Evolutionary conservation across 2,113 vertebrate genomes (phyloP).

Genomic region (Motacilla tschutschensis): DNA sequence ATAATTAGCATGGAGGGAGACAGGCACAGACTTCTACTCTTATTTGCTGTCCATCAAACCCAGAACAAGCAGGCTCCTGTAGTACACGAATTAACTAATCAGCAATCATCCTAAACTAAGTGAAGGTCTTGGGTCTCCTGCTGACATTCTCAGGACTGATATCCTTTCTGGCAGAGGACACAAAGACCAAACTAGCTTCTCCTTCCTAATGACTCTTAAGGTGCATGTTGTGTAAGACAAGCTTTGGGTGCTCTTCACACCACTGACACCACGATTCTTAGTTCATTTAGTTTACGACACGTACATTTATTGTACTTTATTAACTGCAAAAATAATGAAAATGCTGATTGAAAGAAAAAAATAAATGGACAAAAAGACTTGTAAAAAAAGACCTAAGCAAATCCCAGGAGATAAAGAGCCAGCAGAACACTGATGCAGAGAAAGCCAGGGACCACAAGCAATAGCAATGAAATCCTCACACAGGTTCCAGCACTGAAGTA

Average conservation of each 20-base stretch:
- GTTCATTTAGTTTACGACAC: background rate
- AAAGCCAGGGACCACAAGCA: constrained; percentile 3
- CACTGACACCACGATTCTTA: background rate
- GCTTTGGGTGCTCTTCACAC: background rate
- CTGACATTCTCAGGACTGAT: background rate
- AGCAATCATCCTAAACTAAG: background rate
- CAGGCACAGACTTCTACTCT: background rate
- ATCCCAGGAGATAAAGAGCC: background rate
- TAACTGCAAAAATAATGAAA: background rate
- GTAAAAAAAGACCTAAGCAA: background rate
- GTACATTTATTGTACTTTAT: background rate
- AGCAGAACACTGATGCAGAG: background rate
- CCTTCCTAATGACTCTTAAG: background rate
- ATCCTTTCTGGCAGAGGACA: background rate
- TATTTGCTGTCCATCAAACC: background rate
- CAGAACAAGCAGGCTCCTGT: background rate
- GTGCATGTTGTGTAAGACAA: background rate
- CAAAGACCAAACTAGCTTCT: background rate
- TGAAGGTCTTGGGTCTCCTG: background rate
- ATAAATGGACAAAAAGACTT: background rate
- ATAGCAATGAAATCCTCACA: background rate
- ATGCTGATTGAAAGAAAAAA: background rate
- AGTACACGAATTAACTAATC: background rate
- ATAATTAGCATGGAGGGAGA: background rate
- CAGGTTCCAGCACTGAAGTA: background rate